Evolutionary conservation across 2,113 vertebrate species (phyloP).

Genomic region (Chelonoidis abingdonii): DNA sequence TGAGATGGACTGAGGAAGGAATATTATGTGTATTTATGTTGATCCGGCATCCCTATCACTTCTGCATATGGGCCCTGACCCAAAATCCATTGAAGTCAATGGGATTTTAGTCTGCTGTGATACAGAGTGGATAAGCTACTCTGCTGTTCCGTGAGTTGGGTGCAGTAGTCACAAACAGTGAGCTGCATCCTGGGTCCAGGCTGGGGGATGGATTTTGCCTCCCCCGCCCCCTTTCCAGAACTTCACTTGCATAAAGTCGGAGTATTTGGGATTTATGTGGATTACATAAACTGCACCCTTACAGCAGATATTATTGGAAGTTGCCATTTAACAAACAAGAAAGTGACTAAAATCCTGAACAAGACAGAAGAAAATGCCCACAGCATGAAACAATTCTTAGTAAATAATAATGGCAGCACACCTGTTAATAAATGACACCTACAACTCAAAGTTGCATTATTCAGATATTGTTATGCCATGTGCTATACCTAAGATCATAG

Average conservation of each 20-base stretch:
- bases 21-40: not conserved
- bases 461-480: constrained; percentile 10
- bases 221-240: not conserved
- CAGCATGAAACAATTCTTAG: not conserved
- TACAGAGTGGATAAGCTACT: not conserved
- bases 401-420: constrained; percentile 14
- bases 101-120: not conserved
- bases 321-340: not conserved
- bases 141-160: not conserved
- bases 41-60: not conserved
- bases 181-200: not conserved
- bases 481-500: not conserved
- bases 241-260: not conserved
- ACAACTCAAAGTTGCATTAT: constrained; percentile 10
- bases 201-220: not conserved
- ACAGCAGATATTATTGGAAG: not conserved
- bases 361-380: not conserved
- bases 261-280: not conserved
- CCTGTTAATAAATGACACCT: constrained; percentile 3
- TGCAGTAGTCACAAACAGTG: not conserved
- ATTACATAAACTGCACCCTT: not conserved
- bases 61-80: not conserved
- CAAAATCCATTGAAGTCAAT: not conserved
- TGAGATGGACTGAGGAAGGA: not conserved
- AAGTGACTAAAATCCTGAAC: not conserved